phyloP scores from a whole-genome alignment of 2,797 vertebrate genomes.

The Poliocrania exsul region DNA sequence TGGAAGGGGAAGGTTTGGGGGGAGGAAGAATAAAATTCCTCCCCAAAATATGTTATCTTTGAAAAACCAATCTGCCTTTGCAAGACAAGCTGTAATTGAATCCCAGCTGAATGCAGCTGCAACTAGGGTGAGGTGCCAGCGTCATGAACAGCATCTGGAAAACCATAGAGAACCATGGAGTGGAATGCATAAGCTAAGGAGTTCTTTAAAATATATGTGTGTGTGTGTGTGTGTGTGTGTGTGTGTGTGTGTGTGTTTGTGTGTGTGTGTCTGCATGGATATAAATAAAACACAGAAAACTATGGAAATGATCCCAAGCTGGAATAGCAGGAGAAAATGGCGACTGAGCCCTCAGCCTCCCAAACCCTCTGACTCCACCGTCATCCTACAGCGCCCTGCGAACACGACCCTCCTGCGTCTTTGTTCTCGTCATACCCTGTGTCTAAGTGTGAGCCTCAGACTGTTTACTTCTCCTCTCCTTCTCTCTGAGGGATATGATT shows the following conservation, averaged over 20 bases:
- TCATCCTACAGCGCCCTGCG: not conserved
- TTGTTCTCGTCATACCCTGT: constrained; percentile 39
- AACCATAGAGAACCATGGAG: constrained; percentile 28
- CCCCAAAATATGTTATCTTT: constrained; percentile 62
- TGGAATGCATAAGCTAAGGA: not conserved
- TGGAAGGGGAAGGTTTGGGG: too few species aligned
- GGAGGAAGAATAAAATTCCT: not conserved
- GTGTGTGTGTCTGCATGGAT: accelerated
- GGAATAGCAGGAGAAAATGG: not conserved
- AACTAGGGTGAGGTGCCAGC: constrained; percentile 58
- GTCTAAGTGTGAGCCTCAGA: constrained; percentile 62
- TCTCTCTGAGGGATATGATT: constrained; percentile 95
- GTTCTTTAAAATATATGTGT: not conserved
- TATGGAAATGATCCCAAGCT: not conserved
- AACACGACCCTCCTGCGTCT: constrained; percentile 45
- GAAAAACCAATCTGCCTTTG: constrained; percentile 65
- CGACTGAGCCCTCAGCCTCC: not conserved
- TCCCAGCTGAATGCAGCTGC: constrained; percentile 73
- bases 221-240: too few species aligned
- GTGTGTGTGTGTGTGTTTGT: accelerated
- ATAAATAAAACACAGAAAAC: not conserved
- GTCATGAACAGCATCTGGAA: constrained; percentile 58
- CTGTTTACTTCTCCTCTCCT: constrained; percentile 77
- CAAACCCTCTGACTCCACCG: not conserved
- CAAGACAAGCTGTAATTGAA: constrained; percentile 71